A percentile compares a stretch with the other conserved stretches of the same genome.
These are phyloP conservation scores for Colletes gigas DNA, from an alignment of 1,140 invertebrate species.

Conservation along the genomic window DNA sequence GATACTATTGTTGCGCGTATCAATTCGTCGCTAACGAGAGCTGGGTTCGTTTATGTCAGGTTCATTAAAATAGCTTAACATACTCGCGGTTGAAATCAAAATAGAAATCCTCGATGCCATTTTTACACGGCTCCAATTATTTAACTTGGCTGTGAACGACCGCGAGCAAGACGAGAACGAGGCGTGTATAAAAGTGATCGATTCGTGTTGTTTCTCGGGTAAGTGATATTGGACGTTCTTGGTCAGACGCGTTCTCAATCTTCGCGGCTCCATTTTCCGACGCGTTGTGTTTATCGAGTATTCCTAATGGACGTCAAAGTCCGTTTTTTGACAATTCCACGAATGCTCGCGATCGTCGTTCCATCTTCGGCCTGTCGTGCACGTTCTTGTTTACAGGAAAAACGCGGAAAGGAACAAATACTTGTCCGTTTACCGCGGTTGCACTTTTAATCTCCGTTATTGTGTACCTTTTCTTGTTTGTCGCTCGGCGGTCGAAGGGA, in stretches of 20 bases:
- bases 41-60: not conserved
- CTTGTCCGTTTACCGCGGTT: constrained; percentile 15
- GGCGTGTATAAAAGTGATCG: too few species aligned
- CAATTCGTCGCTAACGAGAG: constrained; percentile 36
- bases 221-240: too few species aligned
- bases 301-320: constrained; percentile 10
- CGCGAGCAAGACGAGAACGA: not conserved
- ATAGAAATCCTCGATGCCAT: not conserved
- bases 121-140: not conserved
- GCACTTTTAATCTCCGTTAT: constrained; percentile 42
- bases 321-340: constrained; percentile 1
- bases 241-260: too few species aligned
- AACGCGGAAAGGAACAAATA: not conserved
- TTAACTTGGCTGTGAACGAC: not conserved
- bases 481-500: constrained; percentile 12
- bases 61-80: not conserved
- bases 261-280: too few species aligned
- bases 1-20: not conserved
- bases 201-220: too few species aligned
- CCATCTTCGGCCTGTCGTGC: not conserved
- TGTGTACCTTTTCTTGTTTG: constrained; percentile 21
- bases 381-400: not conserved
- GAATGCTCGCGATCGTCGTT: not conserved
- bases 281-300: constrained; percentile 4
- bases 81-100: not conserved